A percentile compares a stretch with the other conserved stretches of the same genome.
Evolutionary conservation across 2,113 vertebrate species (phyloP).

Genomic region (Tragelaphus buxtoni): DNA sequence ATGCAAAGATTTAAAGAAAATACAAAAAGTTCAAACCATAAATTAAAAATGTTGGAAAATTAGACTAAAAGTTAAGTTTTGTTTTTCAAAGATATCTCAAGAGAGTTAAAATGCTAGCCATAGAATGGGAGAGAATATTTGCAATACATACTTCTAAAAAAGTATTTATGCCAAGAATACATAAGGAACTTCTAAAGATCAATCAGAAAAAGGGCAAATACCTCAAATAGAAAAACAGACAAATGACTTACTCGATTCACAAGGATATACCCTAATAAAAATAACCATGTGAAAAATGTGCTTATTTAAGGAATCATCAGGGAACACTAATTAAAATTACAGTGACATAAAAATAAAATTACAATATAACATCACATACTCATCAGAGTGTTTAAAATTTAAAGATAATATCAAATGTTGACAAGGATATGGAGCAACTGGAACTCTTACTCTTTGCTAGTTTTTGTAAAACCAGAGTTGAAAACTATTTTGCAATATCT

Average conservation of each 20-base stretch:
- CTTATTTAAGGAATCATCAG: not conserved
- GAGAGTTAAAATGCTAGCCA: not conserved
- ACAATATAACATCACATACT: not conserved
- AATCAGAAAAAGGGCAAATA: not conserved
- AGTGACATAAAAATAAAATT: not conserved
- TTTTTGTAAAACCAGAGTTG: not conserved
- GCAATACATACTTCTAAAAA: not conserved
- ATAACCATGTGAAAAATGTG: not conserved
- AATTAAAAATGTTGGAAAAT: not conserved
- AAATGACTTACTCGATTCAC: not conserved
- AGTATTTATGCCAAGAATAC: not conserved
- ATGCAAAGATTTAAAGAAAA: not conserved
- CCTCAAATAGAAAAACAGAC: not conserved
- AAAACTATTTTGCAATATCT: not conserved
- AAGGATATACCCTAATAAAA: not conserved
- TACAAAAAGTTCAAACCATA: not conserved
- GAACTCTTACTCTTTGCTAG: not conserved
- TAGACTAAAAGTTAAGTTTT: not conserved
- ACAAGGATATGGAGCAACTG: slow-evolving; percentile 35
- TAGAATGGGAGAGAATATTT: not conserved
- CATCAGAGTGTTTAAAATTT: not conserved
- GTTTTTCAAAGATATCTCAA: not conserved
- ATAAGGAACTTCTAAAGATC: not conserved
- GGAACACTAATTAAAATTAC: not conserved
- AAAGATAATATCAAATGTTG: slow-evolving; percentile 49